Base-by-base conservation (phyloP, 92 coral and sea anemone genomes). In the Micromussa lordhowensis region DNA sequence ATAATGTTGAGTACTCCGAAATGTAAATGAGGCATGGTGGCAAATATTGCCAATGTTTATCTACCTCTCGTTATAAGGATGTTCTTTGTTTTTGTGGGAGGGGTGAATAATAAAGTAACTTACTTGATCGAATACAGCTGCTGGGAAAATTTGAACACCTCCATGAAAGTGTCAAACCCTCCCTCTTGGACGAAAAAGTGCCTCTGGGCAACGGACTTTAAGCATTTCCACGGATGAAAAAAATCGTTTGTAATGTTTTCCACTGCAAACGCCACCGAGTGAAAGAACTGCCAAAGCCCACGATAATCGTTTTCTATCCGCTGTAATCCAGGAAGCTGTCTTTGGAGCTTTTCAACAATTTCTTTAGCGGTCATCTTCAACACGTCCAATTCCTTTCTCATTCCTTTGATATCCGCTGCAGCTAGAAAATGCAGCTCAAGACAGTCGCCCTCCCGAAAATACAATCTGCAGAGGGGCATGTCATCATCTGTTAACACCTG, bases 121-220 rank as follows among this genome's bases (percentile, higher is more conserved):
- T 29, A 84, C 87, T 55, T 40, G 55, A 54, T 35, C 36, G n/a
- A 22, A 15, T 72, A 71, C 57, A 84, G 85, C 82, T 83, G 86
- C 48, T 63, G 84, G 2, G 96, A 92, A 74, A 90, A 94, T 36
- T 71, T 90, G 71, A 89, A 91, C 38, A 95, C 73, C 38, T 84
- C 91, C 79, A 90, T 75, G 40, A 96, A 87, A 68, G 89, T 71
- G 44, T 91, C 93, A 68, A 96, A 83, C 19, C 99, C 98, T 71
- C 93, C 94, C 44, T 96, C 98, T 77, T 96, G 98, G 13, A 90
- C 94, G 91, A 96, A 96, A 64, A 84, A 96, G 66, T 92, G 96
- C 51, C 99, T 89, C 83, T 93, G 93, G 4, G 96, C 94, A 54
- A 81, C 77, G 21, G 95, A 86, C 59, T 53, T 68, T 3, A 64